These are phyloP conservation scores for Tipula helvola DNA, from an alignment of 2,888 invertebrate genomes.

Conservation along the genomic window DNA sequence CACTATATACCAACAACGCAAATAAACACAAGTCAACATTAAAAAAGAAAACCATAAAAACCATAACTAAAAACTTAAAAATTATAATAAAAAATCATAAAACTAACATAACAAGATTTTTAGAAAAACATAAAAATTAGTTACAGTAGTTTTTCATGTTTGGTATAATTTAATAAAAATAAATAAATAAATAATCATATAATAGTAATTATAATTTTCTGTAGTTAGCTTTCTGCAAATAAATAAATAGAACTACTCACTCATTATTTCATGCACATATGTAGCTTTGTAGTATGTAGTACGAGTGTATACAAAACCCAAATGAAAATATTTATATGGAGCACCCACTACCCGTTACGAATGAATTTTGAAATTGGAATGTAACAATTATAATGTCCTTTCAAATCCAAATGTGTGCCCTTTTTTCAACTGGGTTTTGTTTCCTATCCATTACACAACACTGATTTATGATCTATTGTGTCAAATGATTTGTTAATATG, in stretches of 20 bases:
- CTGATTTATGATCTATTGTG: constrained; percentile 10
- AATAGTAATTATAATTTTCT: background rate
- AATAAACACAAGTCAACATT: background rate
- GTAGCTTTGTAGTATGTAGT: background rate
- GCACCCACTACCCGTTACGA: background rate
- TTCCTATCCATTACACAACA: background rate
- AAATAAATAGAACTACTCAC: background rate
- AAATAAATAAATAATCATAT: background rate
- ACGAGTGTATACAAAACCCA: background rate
- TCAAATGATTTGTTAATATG: constrained; percentile 10
- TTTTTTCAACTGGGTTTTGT: background rate
- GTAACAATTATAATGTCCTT: background rate
- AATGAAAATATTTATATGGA: background rate
- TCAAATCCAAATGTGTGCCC: constrained; percentile 4
- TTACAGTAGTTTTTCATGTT: background rate
- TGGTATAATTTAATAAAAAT: background rate
- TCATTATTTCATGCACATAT: background rate
- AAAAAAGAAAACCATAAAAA: background rate
- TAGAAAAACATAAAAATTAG: background rate
- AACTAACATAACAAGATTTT: background rate
- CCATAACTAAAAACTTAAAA: constrained; percentile 4
- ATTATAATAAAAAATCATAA: background rate
- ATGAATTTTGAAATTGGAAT: background rate
- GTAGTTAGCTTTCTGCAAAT: background rate
- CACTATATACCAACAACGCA: background rate